Conservation (phyloP, 2,888 invertebrate species). For the Nomada ferruginata region DNA sequence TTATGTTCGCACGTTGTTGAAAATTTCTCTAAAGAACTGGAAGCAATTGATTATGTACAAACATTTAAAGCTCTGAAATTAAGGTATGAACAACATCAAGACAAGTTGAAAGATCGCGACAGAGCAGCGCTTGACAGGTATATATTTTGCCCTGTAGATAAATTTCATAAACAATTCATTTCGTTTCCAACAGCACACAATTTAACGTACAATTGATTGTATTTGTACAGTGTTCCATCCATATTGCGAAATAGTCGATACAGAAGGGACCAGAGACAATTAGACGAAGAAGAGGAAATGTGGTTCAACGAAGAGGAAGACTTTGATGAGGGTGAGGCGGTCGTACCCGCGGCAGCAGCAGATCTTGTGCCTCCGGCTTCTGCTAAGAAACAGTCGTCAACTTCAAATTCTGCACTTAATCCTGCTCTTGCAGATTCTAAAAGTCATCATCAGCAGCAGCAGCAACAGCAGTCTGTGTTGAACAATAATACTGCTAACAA, state of each 20-base stretch:
- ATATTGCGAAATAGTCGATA: slow-evolving; percentile 92
- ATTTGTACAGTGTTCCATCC: slow-evolving; percentile 89
- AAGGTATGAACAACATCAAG: slow-evolving; percentile 96
- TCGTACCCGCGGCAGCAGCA: slow-evolving; percentile 84
- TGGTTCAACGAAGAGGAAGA: slow-evolving; percentile 99
- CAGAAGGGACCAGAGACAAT: slow-evolving; percentile 95
- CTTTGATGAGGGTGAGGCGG: slow-evolving; percentile 91
- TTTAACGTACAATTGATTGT: slow-evolving; percentile 57
- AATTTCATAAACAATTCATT: neutral
- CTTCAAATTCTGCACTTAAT: slow-evolving; percentile 78
- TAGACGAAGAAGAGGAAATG: slow-evolving; percentile 99
- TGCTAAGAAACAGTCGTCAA: slow-evolving; percentile 80
- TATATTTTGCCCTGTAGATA: neutral
- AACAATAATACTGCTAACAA: slow-evolving; percentile 84
- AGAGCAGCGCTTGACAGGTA: slow-evolving; percentile 90
- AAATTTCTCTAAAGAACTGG: slow-evolving; percentile 96
- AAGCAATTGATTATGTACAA: slow-evolving; percentile 98
- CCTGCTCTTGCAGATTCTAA: slow-evolving; percentile 77
- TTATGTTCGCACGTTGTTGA: slow-evolving; percentile 97
- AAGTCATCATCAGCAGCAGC: slow-evolving; percentile 80
- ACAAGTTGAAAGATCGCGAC: slow-evolving; percentile 94
- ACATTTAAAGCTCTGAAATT: slow-evolving; percentile 97
- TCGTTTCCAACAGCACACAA: neutral
- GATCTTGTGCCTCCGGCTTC: slow-evolving; percentile 82
- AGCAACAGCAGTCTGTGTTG: slow-evolving; percentile 78